Percentiles rank a stretch among this genome's conserved stretches.
Evolutionary conservation across 2,888 invertebrate genomes (phyloP).

Genomic region (Parelbella ahira): DNA sequence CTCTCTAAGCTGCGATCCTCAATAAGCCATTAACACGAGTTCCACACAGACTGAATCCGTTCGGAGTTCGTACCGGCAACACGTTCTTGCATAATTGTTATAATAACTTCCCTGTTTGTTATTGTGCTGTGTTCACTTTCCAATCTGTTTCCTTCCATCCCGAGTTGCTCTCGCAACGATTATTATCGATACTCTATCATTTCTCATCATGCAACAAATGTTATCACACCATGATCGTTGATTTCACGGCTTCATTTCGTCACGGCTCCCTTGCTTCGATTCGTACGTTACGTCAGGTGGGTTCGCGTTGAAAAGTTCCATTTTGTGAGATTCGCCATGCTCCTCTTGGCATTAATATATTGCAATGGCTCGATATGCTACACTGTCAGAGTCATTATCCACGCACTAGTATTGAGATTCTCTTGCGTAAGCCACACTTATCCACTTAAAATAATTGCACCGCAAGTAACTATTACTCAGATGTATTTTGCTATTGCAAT

Average conservation of each 20-base stretch:
- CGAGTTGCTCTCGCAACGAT: constrained; percentile 16
- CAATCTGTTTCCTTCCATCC: constrained; percentile 23
- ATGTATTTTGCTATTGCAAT: constrained; percentile 11
- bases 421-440: constrained; percentile 22
- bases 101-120: constrained; percentile 25
- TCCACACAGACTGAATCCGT: constrained; percentile 1
- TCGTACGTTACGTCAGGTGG: constrained; percentile 36
- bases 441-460: constrained; percentile 22
- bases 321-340: constrained; percentile 50
- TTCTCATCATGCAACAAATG: constrained; percentile 25
- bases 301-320: constrained; percentile 30
- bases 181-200: constrained; percentile 24
- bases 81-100: constrained; percentile 25
- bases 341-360: constrained; percentile 42
- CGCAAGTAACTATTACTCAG: constrained; percentile 4
- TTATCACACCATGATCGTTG: constrained; percentile 39
- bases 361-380: constrained; percentile 40
- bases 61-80: constrained; percentile 11
- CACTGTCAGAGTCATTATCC: constrained; percentile 16
- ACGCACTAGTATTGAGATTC: constrained; percentile 21
- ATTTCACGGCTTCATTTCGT: constrained; percentile 52
- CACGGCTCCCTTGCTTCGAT: constrained; percentile 56
- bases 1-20: too few relatives aligned
- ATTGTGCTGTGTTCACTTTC: constrained; percentile 23
- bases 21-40: constrained; percentile 3